Evolutionary conservation across 2,888 invertebrate species (phyloP), one percentile per base, ranked within the genome.

Genomic region (Stenodera caucasica): DNA sequence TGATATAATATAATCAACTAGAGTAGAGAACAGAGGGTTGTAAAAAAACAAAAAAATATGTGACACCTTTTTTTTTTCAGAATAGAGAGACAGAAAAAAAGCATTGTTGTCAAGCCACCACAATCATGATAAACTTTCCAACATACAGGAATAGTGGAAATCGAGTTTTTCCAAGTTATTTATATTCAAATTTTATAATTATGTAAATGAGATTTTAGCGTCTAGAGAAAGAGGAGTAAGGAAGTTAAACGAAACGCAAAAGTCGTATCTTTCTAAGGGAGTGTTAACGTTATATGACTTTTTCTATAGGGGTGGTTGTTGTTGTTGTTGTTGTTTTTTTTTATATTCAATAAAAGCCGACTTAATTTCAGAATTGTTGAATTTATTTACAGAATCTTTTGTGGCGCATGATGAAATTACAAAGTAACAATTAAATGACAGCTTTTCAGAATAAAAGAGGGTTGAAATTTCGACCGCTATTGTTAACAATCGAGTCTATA

Each of bases 171-270:
- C 15, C n/a, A 30, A 3, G 51, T 51, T 51, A 51, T 51, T 51
- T 51, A 51, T 51, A 51, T 51, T 51, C 51, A 51, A 51, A 51
- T 51, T 51, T 30, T 29, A 51, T 51, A 51, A 51, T 51, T 51
- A 51, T 32, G 29, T 7, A 23, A 32, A 51, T 30, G n/a, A 30
- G 32, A 15, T 18, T 51, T 51, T 51, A 18, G 32, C 7, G 26
- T 29, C 2, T 26, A 14, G n/a, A 51, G 14, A 40, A 40, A 40
- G 40, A 15, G 40, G 40, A 40, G 7, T 32, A 40, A 35, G 35
- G 35, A 2, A n/a, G n/a, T 3, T 9, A 15, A 37, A 37, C 15
- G 37, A n/a, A 15, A n/a, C n/a, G n/a, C n/a, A n/a, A n/a, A n/a
- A n/a, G n/a, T n/a, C n/a, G n/a, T n/a, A n/a, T n/a, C n/a, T n/a